Conservation (phyloP, 2,888 invertebrate genomes). For the Euplexia lucipara region DNA sequence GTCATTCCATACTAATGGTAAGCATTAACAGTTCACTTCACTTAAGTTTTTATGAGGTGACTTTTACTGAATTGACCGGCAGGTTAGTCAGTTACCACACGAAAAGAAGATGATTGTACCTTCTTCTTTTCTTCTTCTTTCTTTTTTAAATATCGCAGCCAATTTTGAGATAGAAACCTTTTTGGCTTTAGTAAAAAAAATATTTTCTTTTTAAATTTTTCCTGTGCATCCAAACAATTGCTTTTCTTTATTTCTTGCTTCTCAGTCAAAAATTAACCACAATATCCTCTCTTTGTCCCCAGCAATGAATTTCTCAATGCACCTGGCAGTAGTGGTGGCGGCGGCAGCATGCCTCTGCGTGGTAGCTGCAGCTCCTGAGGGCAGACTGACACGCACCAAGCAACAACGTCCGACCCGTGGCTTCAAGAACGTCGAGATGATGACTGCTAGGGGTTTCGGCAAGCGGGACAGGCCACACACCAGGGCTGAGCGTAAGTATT, state of each 20-base stretch:
- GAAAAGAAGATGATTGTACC: no score
- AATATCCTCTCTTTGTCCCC: constrained; percentile 49
- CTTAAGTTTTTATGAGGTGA: no score
- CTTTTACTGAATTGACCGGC: no score
- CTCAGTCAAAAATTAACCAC: constrained; percentile 19
- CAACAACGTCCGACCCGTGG: constrained; percentile 92
- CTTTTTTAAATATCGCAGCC: no score
- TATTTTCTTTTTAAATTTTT: not conserved
- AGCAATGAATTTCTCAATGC: constrained; percentile 87
- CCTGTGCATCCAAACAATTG: not conserved
- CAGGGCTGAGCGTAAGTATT: constrained; percentile 83
- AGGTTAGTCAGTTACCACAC: no score
- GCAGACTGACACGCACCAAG: constrained; percentile 81
- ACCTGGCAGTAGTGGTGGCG: constrained; percentile 79
- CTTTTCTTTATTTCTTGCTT: not conserved
- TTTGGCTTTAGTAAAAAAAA: no score
- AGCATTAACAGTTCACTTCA: no score
- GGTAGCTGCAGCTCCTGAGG: constrained; percentile 82
- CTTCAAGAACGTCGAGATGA: constrained; percentile 92
- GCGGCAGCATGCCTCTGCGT: constrained; percentile 82
- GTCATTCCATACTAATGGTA: no score
- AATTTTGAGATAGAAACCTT: no score
- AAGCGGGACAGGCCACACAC: constrained; percentile 89
- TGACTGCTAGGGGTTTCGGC: constrained; percentile 92
- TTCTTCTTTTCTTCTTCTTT: no score